Evolutionary conservation across 2,797 vertebrate genomes (phyloP), one percentile per base, ranked within the genome.

Genomic region (Gymnothorax reevesii): DNA sequence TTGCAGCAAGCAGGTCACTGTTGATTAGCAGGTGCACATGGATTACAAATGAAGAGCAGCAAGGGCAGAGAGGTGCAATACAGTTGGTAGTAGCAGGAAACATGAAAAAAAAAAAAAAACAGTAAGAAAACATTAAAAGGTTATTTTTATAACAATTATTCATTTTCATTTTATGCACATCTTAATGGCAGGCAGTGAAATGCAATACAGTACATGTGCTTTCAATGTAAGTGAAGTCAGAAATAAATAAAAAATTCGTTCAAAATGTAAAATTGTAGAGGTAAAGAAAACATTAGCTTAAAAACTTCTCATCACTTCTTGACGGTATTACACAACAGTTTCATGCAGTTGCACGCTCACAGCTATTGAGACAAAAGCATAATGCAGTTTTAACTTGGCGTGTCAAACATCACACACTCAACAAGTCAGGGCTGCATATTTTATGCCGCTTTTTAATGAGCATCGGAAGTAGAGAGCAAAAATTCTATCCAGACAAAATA

Each of bases 401-500:
- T 75, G 73, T 5, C 82, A 77, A 22, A 42, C 71, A 83, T 25
- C 57, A 83, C 25, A 27, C 17, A 17, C 17, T 54, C 84, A 85
- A 52, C 42, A 27, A 85, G 69, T 49, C 15, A 69, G 42, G 73
- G 79, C 62, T 84, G 7, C 83, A 52, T 71, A 55, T 7, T 3
- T 22, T 80, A 33, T 57, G 4, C n/a, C 5, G 4, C n/a, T 66
- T 7, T 82, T 69, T 83, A 86, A 86, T 27, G 54, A 27, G n/a
- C 84, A 57, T 69, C 33, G 64, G 77, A 87, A 85, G 84, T 54
- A 59, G 55, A 62, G 2, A 66, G 52, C 55, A 59, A 85, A 85
- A 55, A 82, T 80, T 87, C 62, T 82, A 85, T 82, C 52, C 87
- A 52, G 25, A 75, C 25, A 57, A 55, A 80, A 85, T 87, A 85